A percentile compares a stretch with the other conserved stretches of the same genome.
Conservation (phyloP, 2,888 invertebrate species). For the Dasysyrphus tricinctus region DNA sequence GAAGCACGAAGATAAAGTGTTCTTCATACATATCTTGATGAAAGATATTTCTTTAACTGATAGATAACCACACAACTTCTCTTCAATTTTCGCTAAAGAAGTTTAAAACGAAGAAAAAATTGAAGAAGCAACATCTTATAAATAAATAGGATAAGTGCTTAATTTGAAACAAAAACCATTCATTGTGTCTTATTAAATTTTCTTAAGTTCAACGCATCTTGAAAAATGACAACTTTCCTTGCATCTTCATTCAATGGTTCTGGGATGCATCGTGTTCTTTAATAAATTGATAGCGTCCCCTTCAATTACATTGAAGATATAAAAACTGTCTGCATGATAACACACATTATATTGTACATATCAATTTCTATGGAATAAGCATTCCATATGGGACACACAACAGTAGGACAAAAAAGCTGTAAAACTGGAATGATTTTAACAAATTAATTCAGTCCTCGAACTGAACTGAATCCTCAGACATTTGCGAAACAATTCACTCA, state of each 20-base stretch:
- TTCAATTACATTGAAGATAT: conserved; percentile 59
- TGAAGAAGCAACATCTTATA: conserved; percentile 9
- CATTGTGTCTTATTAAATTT: conserved; percentile 63
- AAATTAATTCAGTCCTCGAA: too few species aligned
- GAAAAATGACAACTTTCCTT: background rate
- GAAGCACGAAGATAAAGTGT: conserved; percentile 32
- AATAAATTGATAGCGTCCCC: conserved; percentile 64
- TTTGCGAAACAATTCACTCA: too few species aligned
- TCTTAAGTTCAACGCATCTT: conserved; percentile 43
- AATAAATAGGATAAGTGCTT: conserved; percentile 72
- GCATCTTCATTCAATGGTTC: background rate
- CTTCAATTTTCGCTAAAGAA: conserved; percentile 7
- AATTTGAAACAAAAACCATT: conserved; percentile 66
- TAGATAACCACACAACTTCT: background rate
- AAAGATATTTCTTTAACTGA: conserved; percentile 3
- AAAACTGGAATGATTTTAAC: background rate
- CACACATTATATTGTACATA: conserved; percentile 13
- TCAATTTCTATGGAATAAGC: background rate
- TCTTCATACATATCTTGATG: conserved; percentile 23
- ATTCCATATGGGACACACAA: background rate
- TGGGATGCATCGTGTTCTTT: conserved; percentile 18
- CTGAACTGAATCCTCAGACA: too few species aligned
- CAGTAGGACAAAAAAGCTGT: background rate
- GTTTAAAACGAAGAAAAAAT: background rate
- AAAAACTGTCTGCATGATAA: conserved; percentile 43